Evolutionary conservation across 1,140 invertebrate species (phyloP).

Genomic region (Drosophila orosa): DNA sequence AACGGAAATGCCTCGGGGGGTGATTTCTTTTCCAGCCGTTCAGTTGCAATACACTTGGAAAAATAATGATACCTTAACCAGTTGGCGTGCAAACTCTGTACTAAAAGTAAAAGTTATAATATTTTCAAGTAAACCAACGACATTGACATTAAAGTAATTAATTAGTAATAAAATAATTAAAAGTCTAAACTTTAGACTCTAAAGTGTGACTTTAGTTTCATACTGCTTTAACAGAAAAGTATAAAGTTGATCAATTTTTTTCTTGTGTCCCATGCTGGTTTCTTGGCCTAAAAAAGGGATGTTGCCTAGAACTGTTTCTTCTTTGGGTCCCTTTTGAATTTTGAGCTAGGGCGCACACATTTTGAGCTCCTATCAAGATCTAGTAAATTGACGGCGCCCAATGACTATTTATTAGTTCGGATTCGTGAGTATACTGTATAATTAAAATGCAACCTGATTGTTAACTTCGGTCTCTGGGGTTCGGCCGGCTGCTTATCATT

Average conservation of each 20-base stretch:
- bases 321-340: constrained; percentile 22
- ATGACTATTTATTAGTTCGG: constrained; percentile 65
- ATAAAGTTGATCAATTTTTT: not conserved
- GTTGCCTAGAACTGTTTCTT: constrained; percentile 10
- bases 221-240: not conserved
- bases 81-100: not conserved
- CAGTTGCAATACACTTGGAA: constrained; percentile 4
- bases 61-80: not conserved
- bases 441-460: constrained; percentile 61
- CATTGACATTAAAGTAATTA: no score
- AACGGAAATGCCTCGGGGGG: constrained; percentile 72
- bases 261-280: not conserved
- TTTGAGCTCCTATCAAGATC: constrained; percentile 25
- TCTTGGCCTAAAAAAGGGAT: constrained; percentile 5
- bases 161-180: no score
- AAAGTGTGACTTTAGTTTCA: no score
- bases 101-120: not conserved
- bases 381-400: constrained; percentile 48
- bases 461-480: constrained; percentile 26
- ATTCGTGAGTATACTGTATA: constrained; percentile 50
- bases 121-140: not conserved
- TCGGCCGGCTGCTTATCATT: constrained; percentile 54
- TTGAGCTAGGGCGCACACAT: constrained; percentile 36
- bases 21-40: constrained; percentile 38
- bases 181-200: no score